Conservation (phyloP, 2,113 vertebrate species). For the Misgurnus anguillicaudatus region DNA sequence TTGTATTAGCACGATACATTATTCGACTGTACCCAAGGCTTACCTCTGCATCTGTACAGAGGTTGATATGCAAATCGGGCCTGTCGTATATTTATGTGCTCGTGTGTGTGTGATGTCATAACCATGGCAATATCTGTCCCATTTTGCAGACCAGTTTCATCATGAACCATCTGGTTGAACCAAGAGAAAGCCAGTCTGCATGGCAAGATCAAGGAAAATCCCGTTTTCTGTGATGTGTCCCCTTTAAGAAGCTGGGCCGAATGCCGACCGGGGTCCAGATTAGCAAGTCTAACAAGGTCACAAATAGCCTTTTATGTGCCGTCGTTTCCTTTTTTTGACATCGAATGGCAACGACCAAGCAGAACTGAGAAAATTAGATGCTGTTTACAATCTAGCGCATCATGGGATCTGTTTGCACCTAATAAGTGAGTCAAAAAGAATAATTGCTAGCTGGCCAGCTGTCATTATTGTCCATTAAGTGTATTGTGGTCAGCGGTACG, state of each 20-base stretch:
- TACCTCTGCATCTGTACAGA: neutral
- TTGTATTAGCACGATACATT: no score
- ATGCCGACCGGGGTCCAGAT: conserved; percentile 31
- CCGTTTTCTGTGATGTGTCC: neutral
- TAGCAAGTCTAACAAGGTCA: conserved; percentile 53
- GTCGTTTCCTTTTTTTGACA: conserved; percentile 16
- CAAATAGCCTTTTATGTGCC: conserved; percentile 36
- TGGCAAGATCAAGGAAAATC: neutral
- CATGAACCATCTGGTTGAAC: no score
- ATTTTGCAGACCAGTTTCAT: neutral
- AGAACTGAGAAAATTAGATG: conserved; percentile 11
- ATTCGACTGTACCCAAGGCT: no score
- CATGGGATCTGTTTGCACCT: conserved; percentile 15
- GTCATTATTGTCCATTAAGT: conserved; percentile 39
- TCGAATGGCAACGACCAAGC: neutral
- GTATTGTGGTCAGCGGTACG: conserved; percentile 13
- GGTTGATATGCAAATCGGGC: neutral
- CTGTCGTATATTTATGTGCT: neutral
- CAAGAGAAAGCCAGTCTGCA: neutral
- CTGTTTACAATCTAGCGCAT: conserved; percentile 23
- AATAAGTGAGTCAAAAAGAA: conserved; percentile 27
- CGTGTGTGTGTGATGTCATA: neutral
- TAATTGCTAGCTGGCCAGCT: conserved; percentile 17
- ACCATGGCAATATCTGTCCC: neutral
- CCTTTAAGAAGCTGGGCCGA: conserved; percentile 7